Evolutionary conservation across 1,140 invertebrate species (phyloP).

Genomic region (Apis cerana): DNA sequence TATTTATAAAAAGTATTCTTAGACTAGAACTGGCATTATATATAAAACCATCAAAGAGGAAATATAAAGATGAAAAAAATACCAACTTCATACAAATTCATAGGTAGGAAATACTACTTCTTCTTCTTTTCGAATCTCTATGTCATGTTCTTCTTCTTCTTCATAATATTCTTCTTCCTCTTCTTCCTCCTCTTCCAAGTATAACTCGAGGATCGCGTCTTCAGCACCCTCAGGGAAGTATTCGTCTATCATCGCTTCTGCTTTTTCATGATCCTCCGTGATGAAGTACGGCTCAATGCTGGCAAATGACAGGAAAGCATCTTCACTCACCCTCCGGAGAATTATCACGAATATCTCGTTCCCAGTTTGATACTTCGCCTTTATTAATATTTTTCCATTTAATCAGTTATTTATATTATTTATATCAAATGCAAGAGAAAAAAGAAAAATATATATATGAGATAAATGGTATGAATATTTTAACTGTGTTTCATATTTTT

Average conservation of each 20-base stretch:
- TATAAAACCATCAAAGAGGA: no score
- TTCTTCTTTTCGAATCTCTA: conserved; percentile 31
- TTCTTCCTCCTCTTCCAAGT: conserved; percentile 37
- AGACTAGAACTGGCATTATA: no score
- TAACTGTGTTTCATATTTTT: no score
- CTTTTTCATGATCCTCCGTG: conserved; percentile 65
- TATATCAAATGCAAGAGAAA: not conserved
- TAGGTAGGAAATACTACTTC: not conserved
- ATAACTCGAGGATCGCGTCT: conserved; percentile 48
- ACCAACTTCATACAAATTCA: not conserved
- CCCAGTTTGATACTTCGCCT: conserved; percentile 70
- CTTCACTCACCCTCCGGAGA: conserved; percentile 65
- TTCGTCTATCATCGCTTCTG: conserved; percentile 58
- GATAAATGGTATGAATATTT: not conserved
- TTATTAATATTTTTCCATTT: conserved; percentile 8
- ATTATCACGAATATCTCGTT: conserved; percentile 71
- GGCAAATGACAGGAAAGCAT: conserved; percentile 72
- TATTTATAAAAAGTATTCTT: no score
- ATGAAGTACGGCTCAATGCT: conserved; percentile 70
- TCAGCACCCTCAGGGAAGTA: conserved; percentile 68
- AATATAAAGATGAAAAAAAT: no score
- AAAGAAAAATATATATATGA: not conserved
- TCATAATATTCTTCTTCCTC: conserved; percentile 28
- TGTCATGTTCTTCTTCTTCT: conserved; percentile 38
- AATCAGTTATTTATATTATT: not conserved